Evolutionary conservation across 2,113 vertebrate genomes (phyloP).

Genomic region (Macquaria australasica): DNA sequence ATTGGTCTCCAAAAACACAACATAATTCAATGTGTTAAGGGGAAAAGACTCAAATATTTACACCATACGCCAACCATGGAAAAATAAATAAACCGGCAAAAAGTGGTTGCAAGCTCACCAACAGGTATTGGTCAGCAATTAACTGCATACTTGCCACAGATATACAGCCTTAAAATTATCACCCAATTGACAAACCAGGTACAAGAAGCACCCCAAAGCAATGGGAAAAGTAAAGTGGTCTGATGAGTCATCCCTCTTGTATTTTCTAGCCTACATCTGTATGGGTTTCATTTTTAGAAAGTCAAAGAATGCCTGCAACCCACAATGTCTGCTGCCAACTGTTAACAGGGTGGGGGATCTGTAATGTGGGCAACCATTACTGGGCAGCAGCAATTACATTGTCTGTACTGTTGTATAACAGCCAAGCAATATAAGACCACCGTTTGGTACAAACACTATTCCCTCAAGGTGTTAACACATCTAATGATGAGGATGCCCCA

Average conservation of each 20-base stretch:
- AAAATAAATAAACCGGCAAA: background rate
- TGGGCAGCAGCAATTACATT: conserved; percentile 2
- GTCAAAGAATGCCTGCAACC: background rate
- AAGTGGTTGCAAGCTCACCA: background rate
- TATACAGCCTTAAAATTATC: background rate
- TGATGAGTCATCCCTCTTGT: background rate
- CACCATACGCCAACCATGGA: background rate
- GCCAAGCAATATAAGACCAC: background rate
- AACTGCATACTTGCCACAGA: background rate
- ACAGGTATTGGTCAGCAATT: background rate
- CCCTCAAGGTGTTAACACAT: background rate
- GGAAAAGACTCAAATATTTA: background rate
- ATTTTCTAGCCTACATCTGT: background rate
- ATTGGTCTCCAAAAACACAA: background rate
- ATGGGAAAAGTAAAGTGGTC: background rate
- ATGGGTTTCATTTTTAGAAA: background rate
- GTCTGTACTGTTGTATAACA: background rate
- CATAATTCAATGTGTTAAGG: background rate
- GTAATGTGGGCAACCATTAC: background rate
- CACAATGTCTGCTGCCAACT: background rate
- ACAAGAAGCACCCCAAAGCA: background rate
- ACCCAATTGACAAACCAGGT: background rate
- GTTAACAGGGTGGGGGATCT: background rate
- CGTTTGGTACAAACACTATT: background rate
- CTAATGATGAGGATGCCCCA: background rate